These are phyloP conservation scores for Labeo catla DNA, from an alignment of 2,113 vertebrate species.

Conservation along the genomic window DNA sequence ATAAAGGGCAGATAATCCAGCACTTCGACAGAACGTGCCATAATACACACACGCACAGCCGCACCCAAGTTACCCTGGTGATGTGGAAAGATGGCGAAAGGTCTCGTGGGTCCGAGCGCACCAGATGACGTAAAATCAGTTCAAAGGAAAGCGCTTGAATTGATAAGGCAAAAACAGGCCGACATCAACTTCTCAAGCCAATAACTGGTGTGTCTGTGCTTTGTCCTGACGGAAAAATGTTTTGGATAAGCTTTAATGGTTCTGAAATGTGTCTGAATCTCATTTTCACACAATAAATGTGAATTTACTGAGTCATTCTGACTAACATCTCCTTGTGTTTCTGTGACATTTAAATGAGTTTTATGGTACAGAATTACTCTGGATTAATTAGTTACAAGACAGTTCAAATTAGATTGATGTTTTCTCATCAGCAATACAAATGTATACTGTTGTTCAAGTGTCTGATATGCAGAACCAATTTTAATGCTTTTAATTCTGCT, in stretches of 20 bases:
- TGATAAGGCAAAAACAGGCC: not conserved
- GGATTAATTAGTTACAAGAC: not conserved
- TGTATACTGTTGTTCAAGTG: too few species aligned
- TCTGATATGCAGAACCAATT: not conserved
- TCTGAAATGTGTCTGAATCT: not conserved
- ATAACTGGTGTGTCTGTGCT: not conserved
- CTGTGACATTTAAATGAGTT: not conserved
- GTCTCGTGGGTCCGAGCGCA: not conserved
- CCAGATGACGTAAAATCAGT: not conserved
- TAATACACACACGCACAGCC: not conserved
- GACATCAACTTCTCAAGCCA: not conserved
- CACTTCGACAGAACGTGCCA: not conserved
- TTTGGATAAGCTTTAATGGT: not conserved
- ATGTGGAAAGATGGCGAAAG: slow-evolving; percentile 2
- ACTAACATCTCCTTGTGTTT: not conserved
- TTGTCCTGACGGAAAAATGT: not conserved
- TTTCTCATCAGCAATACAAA: not conserved
- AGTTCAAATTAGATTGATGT: not conserved
- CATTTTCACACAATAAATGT: not conserved
- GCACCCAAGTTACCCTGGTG: not conserved
- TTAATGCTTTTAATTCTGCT: not conserved
- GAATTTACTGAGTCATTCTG: not conserved
- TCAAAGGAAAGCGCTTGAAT: not conserved
- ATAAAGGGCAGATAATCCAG: not conserved
- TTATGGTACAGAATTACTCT: not conserved